Percentiles rank a stretch among this genome's conserved stretches.
Evolutionary conservation across 2,113 vertebrate species (phyloP).

Genomic region (Otolemur garnettii): DNA sequence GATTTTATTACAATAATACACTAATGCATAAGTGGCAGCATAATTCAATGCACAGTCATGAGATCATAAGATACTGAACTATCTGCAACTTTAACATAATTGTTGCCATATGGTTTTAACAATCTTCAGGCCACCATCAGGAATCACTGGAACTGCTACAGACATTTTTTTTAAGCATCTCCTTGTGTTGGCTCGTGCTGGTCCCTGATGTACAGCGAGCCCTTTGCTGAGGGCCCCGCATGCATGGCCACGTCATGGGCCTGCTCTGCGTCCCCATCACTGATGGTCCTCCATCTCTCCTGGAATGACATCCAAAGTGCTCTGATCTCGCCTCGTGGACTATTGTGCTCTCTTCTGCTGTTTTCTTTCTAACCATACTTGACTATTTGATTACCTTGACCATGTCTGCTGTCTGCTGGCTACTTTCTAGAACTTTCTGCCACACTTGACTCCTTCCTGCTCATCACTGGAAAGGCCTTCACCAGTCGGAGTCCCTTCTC

Average conservation of each 20-base stretch:
- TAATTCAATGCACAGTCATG: background rate
- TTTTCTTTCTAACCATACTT: background rate
- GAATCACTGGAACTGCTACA: background rate
- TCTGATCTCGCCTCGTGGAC: background rate
- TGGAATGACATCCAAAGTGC: background rate
- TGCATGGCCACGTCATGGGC: accelerated
- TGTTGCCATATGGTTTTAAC: background rate
- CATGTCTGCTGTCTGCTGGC: background rate
- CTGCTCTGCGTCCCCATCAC: background rate
- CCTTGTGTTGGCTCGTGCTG: background rate
- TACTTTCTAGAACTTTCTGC: background rate
- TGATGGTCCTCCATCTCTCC: background rate
- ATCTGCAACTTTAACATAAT: background rate
- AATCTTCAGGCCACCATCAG: too few relatives aligned
- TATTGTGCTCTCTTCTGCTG: background rate
- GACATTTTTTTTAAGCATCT: background rate
- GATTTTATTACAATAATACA: background rate
- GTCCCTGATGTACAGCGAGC: too few relatives aligned
- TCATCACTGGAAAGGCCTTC: background rate
- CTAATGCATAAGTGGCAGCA: background rate
- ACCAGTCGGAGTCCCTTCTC: too few relatives aligned
- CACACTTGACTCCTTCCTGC: background rate
- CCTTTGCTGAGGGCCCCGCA: background rate
- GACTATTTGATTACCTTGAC: background rate
- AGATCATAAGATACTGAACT: background rate